Evolutionary conservation across 1,140 invertebrate genomes (phyloP), one percentile per base, ranked within the genome.

Genomic region (Colletes latitarsis): DNA sequence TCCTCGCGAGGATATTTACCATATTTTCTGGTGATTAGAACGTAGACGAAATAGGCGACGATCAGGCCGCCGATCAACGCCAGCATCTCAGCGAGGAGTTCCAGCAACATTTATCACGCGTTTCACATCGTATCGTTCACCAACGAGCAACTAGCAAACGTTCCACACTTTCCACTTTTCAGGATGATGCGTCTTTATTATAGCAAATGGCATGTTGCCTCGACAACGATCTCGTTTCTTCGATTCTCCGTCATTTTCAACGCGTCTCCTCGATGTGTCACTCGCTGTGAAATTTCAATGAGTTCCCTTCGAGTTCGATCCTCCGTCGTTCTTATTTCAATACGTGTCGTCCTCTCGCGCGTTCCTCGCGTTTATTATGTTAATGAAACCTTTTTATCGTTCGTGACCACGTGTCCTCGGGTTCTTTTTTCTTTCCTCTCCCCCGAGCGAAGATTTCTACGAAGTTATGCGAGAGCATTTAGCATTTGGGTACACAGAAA

Each of bases 11-110:
- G 30, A 67, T 67, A 79, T 80, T 93, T 93, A 93, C 93, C 93
- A 91, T 93, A 81, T 87, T 89, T 89, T 30, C 76, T 88, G 46
- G 75, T 77, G 77, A 91, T 53, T 30, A 92, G 79, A 57, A 93
- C 77, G 87, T 93, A 93, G 87, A 93, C 68, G 49, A 93, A 86
- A 82, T 90, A 93, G 64, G 82, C 82, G 77, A 93, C 72, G 88
- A 93, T 85, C 39, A 93, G 82, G 49, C 91, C 92, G 41, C 91
- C 92, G 79, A 93, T 90, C 66, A 93, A 70, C 74, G 89, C 90
- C 88, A 93, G 88, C 90, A 93, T 93, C 73, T 93, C 90, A 81
- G 87, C 84, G 39, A 92, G 57, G 17, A 91, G 43, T 90, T 88
- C 86, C 82, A 90, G 85, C 85, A 91, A 91, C 89, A 92, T 92